phyloP scores from a whole-genome alignment of 2,113 vertebrate species.

The Nyctibius bracteatus region DNA sequence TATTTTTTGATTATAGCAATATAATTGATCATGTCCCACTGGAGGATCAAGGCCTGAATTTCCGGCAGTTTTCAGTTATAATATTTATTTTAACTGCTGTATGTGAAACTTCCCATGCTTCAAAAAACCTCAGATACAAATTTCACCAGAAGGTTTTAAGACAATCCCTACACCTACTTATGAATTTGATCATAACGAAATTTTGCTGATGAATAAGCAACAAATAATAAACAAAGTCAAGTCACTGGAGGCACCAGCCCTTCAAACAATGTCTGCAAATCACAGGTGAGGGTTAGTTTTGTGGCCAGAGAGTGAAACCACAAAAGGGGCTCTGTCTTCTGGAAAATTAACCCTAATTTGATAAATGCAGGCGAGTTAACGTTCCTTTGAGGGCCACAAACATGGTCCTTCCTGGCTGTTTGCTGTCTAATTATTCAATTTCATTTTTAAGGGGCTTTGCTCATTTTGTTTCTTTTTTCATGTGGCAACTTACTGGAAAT shows the following conservation, averaged over 20 bases:
- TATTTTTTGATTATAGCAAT: fast-evolving
- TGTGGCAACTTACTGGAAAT: neutral
- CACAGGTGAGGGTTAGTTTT: neutral
- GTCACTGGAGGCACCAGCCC: neutral
- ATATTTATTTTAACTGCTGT: neutral
- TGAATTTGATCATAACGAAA: neutral
- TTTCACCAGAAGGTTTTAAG: neutral
- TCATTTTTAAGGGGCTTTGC: neutral
- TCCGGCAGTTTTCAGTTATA: neutral
- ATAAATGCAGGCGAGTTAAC: neutral
- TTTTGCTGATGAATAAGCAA: neutral
- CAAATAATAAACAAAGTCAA: neutral
- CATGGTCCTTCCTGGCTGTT: neutral
- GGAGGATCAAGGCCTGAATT: neutral
- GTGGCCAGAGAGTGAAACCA: neutral
- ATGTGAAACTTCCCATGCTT: neutral
- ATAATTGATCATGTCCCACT: too few relatives aligned
- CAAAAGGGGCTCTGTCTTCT: neutral
- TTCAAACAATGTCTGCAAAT: neutral
- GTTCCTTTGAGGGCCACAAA: neutral
- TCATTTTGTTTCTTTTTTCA: neutral
- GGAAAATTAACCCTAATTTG: neutral
- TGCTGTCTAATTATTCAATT: neutral
- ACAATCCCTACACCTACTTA: neutral
- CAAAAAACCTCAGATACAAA: neutral